Evolutionary conservation across 2,797 vertebrate genomes (phyloP).

Genomic region (Lepilemur septentrionalis): DNA sequence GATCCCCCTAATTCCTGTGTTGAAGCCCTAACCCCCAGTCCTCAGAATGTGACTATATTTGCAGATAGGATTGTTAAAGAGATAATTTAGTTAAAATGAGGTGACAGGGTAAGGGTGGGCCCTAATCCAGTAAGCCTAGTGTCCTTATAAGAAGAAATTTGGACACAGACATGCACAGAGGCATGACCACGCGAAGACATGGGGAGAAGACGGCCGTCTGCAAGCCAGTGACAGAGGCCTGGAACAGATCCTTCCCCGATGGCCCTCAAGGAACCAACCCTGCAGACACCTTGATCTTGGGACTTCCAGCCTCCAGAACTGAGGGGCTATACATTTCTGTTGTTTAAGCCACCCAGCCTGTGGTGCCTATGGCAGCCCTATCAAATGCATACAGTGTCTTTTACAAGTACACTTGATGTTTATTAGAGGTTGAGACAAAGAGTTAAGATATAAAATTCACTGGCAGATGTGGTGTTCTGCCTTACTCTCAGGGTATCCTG

Average conservation of each 20-base stretch:
- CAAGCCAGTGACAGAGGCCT: neutral
- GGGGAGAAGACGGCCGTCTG: neutral
- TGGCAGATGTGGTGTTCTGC: neutral
- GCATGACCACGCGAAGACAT: neutral
- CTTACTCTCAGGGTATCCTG: neutral
- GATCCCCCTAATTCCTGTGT: no score
- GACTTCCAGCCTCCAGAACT: neutral
- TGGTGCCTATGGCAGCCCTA: neutral
- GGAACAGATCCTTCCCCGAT: neutral
- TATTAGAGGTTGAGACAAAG: neutral
- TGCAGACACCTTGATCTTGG: neutral
- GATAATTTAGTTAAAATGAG: neutral
- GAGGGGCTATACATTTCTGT: neutral
- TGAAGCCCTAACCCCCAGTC: neutral
- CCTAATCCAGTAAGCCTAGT: neutral
- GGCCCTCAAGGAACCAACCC: neutral
- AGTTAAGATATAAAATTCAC: neutral
- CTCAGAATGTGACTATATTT: neutral
- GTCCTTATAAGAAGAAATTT: neutral
- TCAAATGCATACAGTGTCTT: neutral
- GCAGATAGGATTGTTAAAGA: neutral
- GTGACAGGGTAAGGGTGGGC: neutral
- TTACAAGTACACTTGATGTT: neutral
- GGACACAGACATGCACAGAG: neutral
- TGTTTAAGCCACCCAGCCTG: neutral